These are phyloP conservation scores for Elysia crispata DNA, from an alignment of 2,888 invertebrate species.

Conservation along the genomic window DNA sequence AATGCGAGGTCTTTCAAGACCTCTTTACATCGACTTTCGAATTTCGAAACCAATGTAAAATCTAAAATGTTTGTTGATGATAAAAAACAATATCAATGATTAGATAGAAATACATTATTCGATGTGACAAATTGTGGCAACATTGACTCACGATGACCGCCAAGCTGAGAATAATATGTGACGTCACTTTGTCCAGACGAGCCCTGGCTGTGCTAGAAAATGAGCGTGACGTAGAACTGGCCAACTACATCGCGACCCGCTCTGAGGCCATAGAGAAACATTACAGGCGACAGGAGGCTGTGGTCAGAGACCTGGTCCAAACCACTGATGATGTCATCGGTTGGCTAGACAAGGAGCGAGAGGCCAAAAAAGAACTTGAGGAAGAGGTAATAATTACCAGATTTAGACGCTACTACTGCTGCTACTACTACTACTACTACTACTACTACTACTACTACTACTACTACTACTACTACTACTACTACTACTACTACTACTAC, in stretches of 20 bases:
- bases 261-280: slow-evolving; percentile 42
- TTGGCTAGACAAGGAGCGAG: slow-evolving; percentile 27
- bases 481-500: background rate
- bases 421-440: slow-evolving; percentile 10
- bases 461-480: background rate
- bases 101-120: too few species aligned
- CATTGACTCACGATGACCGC: too few species aligned
- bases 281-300: slow-evolving; percentile 30
- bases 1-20: too few species aligned
- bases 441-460: slow-evolving; percentile 1
- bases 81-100: too few species aligned
- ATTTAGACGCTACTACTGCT: slow-evolving; percentile 18
- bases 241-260: slow-evolving; percentile 44
- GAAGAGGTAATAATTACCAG: slow-evolving; percentile 6
- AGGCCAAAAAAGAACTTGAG: background rate
- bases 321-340: slow-evolving; percentile 33
- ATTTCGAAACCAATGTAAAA: too few species aligned
- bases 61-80: too few species aligned
- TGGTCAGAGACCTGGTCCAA: slow-evolving; percentile 41
- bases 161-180: too few species aligned
- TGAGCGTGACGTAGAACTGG: slow-evolving; percentile 40
- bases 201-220: slow-evolving; percentile 34
- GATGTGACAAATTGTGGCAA: too few species aligned
- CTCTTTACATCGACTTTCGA: too few species aligned
- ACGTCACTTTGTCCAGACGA: slow-evolving; percentile 1